These are phyloP conservation scores for Lacanobia oleracea DNA, from an alignment of 2,888 invertebrate species.

Conservation along the genomic window DNA sequence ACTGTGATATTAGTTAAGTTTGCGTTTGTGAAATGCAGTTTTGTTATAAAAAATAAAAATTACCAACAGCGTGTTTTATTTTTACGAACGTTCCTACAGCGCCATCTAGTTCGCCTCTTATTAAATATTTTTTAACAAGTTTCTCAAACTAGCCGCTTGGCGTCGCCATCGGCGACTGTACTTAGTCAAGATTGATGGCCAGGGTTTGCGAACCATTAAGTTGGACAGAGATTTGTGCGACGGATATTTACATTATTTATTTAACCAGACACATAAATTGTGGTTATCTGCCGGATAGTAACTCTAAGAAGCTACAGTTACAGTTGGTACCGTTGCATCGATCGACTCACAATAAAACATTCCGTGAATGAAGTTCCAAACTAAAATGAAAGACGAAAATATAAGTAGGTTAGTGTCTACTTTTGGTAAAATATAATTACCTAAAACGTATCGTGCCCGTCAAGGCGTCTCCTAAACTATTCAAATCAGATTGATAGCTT, in stretches of 20 bases:
- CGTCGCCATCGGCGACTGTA: slow-evolving; percentile 31
- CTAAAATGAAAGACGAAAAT: neutral
- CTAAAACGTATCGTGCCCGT: neutral
- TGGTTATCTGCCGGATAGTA: slow-evolving; percentile 34
- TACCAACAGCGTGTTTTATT: slow-evolving; percentile 44
- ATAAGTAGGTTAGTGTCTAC: too few species aligned
- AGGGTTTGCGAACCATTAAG: slow-evolving; percentile 55
- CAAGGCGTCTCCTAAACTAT: slow-evolving; percentile 18
- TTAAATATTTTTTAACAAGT: slow-evolving; percentile 18
- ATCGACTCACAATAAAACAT: neutral
- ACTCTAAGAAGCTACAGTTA: slow-evolving; percentile 22
- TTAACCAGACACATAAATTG: slow-evolving; percentile 52
- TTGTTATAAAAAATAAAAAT: slow-evolving; percentile 51
- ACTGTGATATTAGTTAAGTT: slow-evolving; percentile 74
- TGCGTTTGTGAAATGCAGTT: slow-evolving; percentile 43
- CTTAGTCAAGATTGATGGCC: slow-evolving; percentile 52
- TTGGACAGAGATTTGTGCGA: slow-evolving; percentile 58
- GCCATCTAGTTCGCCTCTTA: slow-evolving; percentile 40
- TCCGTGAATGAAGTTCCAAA: neutral
- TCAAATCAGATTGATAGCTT: slow-evolving; percentile 53
- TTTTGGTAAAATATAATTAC: neutral
- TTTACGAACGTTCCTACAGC: slow-evolving; percentile 9
- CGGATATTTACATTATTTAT: slow-evolving; percentile 59
- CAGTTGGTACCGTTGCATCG: slow-evolving; percentile 16
- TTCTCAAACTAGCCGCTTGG: slow-evolving; percentile 20